These are phyloP conservation scores for Nannoperca obscura DNA, from an alignment of 2,797 vertebrate species.

Conservation along the genomic window DNA sequence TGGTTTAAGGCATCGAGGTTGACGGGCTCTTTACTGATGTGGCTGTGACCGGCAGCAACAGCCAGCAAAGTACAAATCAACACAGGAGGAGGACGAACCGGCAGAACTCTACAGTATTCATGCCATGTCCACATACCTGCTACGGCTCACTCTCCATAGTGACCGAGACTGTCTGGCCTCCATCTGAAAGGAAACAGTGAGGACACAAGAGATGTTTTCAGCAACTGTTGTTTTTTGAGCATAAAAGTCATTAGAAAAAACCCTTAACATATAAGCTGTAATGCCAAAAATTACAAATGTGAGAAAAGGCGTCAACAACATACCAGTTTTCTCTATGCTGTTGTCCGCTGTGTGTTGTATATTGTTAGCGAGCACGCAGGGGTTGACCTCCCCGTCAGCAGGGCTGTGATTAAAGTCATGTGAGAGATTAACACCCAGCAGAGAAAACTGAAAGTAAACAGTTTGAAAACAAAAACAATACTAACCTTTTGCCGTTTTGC, in stretches of 20 bases:
- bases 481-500: constrained; percentile 89
- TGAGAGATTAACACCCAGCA: constrained; percentile 31
- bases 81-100: background rate
- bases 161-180: constrained; percentile 87
- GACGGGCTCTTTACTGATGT: constrained; percentile 26
- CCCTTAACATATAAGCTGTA: background rate
- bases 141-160: constrained; percentile 90
- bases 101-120: background rate
- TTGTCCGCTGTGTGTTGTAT: constrained; percentile 81
- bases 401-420: constrained; percentile 76
- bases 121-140: constrained; percentile 35
- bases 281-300: background rate
- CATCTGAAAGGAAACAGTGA: constrained; percentile 81
- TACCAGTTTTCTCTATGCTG: constrained; percentile 65
- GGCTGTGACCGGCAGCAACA: constrained; percentile 30
- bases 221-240: background rate
- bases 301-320: background rate
- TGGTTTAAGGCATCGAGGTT: constrained; percentile 75
- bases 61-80: constrained; percentile 10
- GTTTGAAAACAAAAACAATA: background rate
- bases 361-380: constrained; percentile 67
- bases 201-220: constrained; percentile 30
- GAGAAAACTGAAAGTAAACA: background rate
- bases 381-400: constrained; percentile 80
- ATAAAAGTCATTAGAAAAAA: background rate